Conservation (phyloP, 2,888 invertebrate species). For the Drosophila robusta region DNA sequence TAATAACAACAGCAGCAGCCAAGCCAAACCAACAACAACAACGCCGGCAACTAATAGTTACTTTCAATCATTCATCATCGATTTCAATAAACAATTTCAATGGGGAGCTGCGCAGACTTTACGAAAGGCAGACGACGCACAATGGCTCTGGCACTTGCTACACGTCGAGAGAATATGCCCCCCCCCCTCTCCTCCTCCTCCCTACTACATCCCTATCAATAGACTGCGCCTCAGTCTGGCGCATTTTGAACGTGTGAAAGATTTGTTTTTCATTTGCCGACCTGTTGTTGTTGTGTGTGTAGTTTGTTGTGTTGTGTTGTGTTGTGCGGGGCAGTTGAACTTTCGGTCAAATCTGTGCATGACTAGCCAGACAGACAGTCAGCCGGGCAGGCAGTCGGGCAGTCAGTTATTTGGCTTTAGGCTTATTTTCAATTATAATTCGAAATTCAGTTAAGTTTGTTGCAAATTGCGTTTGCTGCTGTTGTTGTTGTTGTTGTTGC, state of each 20-base stretch:
- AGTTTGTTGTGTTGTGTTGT: constrained; percentile 4
- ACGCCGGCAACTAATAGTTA: constrained; percentile 70
- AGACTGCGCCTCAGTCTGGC: constrained; percentile 18
- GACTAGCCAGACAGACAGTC: constrained; percentile 48
- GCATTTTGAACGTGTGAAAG: constrained; percentile 70
- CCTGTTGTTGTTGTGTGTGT: constrained; percentile 18
- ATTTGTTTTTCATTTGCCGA: constrained; percentile 66
- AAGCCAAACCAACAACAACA: constrained; percentile 31
- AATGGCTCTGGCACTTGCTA: constrained; percentile 58
- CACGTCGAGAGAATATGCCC: constrained; percentile 26
- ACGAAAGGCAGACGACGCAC: constrained; percentile 58
- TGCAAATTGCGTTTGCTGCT: constrained; percentile 41
- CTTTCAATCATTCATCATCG: constrained; percentile 79
- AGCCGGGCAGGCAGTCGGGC: constrained; percentile 1
- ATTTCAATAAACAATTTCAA: constrained; percentile 80
- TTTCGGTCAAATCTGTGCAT: constrained; percentile 54
- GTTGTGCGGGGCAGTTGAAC: constrained; percentile 57
- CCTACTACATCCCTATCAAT: constrained; percentile 4
- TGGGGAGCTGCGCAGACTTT: constrained; percentile 52
- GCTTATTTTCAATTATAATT: constrained; percentile 53
- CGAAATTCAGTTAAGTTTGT: constrained; percentile 37
- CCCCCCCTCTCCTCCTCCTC: neutral
- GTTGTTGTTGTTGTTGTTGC: constrained; percentile 2
- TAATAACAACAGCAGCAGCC: constrained; percentile 60
- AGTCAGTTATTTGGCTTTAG: constrained; percentile 48